A percentile compares a stretch with the other conserved stretches of the same genome.
Conservation (phyloP, 2,797 vertebrate species). For the Alectoris magna region DNA sequence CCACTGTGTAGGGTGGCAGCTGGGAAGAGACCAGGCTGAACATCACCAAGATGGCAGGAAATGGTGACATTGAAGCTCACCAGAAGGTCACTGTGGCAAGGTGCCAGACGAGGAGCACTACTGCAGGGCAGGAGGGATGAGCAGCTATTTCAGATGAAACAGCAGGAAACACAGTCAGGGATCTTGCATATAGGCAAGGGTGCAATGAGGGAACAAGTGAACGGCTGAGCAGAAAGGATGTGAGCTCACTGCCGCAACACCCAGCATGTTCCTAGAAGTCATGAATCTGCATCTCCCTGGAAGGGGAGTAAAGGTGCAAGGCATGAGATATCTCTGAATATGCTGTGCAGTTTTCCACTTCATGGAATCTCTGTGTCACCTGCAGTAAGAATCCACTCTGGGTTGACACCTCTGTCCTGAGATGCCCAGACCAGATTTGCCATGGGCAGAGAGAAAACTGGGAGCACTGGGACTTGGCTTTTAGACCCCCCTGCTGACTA, state of each 20-base stretch:
- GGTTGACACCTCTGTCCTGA: not conserved
- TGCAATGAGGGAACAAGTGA: not conserved
- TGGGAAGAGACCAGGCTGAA: not conserved
- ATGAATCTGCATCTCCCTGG: not conserved
- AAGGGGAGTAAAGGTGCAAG: not conserved
- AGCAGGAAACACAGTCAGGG: not conserved
- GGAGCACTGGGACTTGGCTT: not conserved
- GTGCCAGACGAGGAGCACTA: not conserved
- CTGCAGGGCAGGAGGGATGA: rapidly evolving
- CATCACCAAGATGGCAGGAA: not conserved
- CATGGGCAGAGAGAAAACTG: not conserved
- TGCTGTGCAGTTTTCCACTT: not conserved
- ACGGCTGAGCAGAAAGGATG: conserved; percentile 13
- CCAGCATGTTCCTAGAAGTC: not conserved
- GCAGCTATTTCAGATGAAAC: not conserved
- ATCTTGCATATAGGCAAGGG: not conserved
- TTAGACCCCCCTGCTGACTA: not conserved
- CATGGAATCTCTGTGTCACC: not conserved
- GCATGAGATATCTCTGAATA: not conserved
- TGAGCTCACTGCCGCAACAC: not conserved
- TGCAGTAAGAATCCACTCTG: not conserved
- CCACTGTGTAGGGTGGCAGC: not conserved
- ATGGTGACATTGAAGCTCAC: not conserved
- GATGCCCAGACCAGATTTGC: not conserved
- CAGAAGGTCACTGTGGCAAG: not conserved